These are phyloP conservation scores for Hydropotes inermis DNA, from an alignment of 2,113 vertebrate species.

Conservation along the genomic window DNA sequence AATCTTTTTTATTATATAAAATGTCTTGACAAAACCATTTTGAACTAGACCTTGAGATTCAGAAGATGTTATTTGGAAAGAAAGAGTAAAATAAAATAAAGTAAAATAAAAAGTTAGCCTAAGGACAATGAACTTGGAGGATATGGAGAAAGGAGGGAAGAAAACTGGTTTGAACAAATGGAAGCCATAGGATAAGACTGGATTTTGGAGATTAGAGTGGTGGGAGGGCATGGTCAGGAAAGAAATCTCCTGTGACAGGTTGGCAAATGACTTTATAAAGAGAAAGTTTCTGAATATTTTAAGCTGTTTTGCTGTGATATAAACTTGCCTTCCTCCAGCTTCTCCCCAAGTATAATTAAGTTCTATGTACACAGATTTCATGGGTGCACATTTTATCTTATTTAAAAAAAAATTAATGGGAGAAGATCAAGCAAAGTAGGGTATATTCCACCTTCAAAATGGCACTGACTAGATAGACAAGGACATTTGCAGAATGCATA, in stretches of 20 bases:
- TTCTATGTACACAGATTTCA: not conserved
- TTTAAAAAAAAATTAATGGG: not conserved
- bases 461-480: not conserved
- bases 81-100: not conserved
- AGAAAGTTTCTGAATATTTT: not conserved
- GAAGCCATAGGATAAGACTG: not conserved
- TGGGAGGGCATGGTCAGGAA: not conserved
- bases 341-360: not conserved
- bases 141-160: not conserved
- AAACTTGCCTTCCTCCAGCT: not conserved
- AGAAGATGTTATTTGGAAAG: not conserved
- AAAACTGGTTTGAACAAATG: not conserved
- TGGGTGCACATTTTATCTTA: not conserved
- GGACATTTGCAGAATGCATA: not conserved
- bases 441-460: not conserved
- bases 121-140: not conserved
- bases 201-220: not conserved
- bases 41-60: not conserved
- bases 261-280: not conserved
- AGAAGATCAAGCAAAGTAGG: not conserved
- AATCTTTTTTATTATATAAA: not conserved
- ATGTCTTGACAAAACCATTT: not conserved
- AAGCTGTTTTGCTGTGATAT: not conserved
- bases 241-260: not conserved
- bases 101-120: not conserved